Evolutionary conservation across 2,113 vertebrate genomes (phyloP).

Genomic region (Brachyistius frenatus): DNA sequence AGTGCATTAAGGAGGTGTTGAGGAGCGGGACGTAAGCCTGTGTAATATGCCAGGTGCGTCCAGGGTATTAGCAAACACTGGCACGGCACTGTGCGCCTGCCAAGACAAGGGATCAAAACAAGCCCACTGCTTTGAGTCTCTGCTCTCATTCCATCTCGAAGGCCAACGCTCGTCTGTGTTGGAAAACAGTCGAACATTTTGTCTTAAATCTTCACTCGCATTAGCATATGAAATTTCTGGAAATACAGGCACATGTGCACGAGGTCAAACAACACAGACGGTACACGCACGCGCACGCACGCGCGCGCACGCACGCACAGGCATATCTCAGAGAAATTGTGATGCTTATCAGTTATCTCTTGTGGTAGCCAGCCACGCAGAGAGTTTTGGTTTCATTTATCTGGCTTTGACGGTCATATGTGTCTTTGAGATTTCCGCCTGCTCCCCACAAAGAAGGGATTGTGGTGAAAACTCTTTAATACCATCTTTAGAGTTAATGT

Average conservation of each 20-base stretch:
- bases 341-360: not conserved
- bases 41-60: slow-evolving; percentile 76
- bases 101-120: slow-evolving; percentile 69
- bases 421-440: not conserved
- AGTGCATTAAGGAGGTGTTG: slow-evolving; percentile 71
- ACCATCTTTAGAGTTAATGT: not conserved
- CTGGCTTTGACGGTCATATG: no score
- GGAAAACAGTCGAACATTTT: slow-evolving; percentile 25
- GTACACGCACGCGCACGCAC: not conserved
- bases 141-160: slow-evolving; percentile 53
- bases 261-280: not conserved
- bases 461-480: not conserved
- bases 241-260: not conserved
- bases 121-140: slow-evolving; percentile 36
- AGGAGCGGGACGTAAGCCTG: slow-evolving; percentile 71
- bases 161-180: slow-evolving; percentile 17
- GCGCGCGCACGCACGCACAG: not conserved
- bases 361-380: not conserved
- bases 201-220: slow-evolving; percentile 14
- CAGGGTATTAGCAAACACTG: slow-evolving; percentile 67
- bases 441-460: not conserved
- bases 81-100: slow-evolving; percentile 55
- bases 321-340: not conserved
- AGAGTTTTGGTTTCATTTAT: slow-evolving; percentile 1
- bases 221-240: not conserved